A percentile compares a stretch with the other conserved stretches of the same genome.
These are phyloP conservation scores for Yponomeuta plumbellus DNA, from an alignment of 2,888 invertebrate genomes.

Conservation along the genomic window DNA sequence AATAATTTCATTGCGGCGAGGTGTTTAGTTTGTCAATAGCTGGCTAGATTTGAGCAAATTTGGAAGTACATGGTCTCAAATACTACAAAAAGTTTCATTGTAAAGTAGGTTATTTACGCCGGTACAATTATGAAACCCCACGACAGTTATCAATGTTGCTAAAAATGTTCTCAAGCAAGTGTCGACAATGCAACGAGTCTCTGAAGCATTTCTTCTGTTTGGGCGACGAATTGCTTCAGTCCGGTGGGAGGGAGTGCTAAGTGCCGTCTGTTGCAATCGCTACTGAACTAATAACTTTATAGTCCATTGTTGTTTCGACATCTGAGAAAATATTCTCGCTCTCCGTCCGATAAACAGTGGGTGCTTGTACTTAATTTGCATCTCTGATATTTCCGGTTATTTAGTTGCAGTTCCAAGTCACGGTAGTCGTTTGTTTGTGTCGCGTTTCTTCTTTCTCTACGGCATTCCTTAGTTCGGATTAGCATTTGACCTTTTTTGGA, in stretches of 20 bases:
- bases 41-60: not conserved
- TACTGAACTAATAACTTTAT: conserved; percentile 30
- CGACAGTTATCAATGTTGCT: conserved; percentile 10
- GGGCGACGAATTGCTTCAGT: conserved; percentile 6
- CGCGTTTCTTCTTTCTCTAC: conserved; percentile 1
- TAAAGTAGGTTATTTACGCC: conserved; percentile 6
- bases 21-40: not conserved
- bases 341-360: conserved; percentile 6
- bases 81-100: not conserved
- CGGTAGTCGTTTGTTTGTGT: conserved; percentile 18
- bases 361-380: conserved; percentile 9
- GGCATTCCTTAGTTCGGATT: not conserved
- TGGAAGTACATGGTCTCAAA: not conserved
- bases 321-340: conserved; percentile 28
- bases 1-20: not conserved
- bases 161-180: conserved; percentile 12
- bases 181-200: conserved; percentile 11
- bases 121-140: conserved; percentile 2
- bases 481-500: not conserved
- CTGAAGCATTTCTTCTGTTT: conserved; percentile 13
- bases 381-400: not conserved
- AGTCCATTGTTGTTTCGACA: conserved; percentile 33
- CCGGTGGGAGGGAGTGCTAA: conserved; percentile 11
- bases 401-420: conserved; percentile 14
- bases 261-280: conserved; percentile 25